Base-by-base conservation (phyloP, 2,888 invertebrate species). In the Lasioglossum calceatum region DNA sequence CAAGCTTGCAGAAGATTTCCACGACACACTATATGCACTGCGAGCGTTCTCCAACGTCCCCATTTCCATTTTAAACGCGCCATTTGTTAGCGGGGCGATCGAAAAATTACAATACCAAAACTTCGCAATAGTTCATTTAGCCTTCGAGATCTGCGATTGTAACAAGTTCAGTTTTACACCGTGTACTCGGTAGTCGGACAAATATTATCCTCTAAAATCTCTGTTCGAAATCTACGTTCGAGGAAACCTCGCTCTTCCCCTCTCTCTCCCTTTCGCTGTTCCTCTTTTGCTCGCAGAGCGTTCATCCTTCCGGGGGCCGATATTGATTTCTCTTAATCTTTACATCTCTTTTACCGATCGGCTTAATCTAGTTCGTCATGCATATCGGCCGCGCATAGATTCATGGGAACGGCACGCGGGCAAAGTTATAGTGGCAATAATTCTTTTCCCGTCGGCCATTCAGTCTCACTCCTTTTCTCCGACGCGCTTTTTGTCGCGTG, bases 311-410 rank as follows among this genome's bases (percentile, higher is more conserved):
- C 61, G 3, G 64, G 23, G 54, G 54, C 47, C 77, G 71, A 67
- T 84, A 83, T 86, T 71, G 87, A 87, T 77, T 83, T 83, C 79
- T 54, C 84, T 77, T 81, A 79, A 87, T 81, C 81, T 82, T 82
- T 77, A 72, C 81, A 84, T 84, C 84, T 87, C 81, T 64, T 75
- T 78, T 84, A 50, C 58, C 74, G 84, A 70, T 67, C 61, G 36
- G 78, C 78, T 88, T 85, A 80, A 88, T 88, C 85, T 77, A 81
- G 76, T 85, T 80, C 79, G 78, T 88, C 85, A 80, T 78, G 87
- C 87, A 72, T 82, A 82, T 80, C 78, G 79, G 32, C 39, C 32
- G 27, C 76, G 72, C 75, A 74, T 73, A 74, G 70, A 81, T 76
- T 81, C 87, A 79, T 42, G 36, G 75, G 70, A 73, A 61, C 67